Evolutionary conservation across 2,113 vertebrate species (phyloP), one percentile per base, ranked within the genome.

Genomic region (Sander lucioperca): DNA sequence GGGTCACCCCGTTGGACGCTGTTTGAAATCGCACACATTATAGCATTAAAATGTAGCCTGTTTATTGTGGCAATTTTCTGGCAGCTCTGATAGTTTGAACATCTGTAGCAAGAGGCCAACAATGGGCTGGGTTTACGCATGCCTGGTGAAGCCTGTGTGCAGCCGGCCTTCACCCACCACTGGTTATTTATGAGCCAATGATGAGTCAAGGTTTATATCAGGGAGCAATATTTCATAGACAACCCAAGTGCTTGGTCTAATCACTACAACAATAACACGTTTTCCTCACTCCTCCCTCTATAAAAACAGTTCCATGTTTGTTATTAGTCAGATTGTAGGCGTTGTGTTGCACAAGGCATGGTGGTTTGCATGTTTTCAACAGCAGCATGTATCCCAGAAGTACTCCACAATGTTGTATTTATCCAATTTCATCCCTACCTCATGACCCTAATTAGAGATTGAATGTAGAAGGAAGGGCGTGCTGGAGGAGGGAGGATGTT

Each of bases 161-260:
- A 77, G 75, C 48, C 81, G 74, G 84, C 90, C 80, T 90, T 89
- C 87, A 77, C 69, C 88, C 84, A 73, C 85, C 30, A 47, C 79
- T 76, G 56, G 72, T 91, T 91, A 87, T 92, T 91, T 90, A 91
- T 78, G 85, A 92, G 76, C 63, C 78, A 54, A 76, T 89, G 90
- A 92, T 90, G 89, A 94, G 88, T 91, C 88, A 85, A 89, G 84
- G 86, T 91, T 91, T 88, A 84, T 85, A 89, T 83, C 82, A 71
- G 79, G 80, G 76, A 79, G 85, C 58, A 21, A 71, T 87, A 80
- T 84, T 89, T 90, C 82, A 88, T 54, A 59, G 57, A 23, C 48
- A 21, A 39, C 36, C 23, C 33, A 36, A 10, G 48, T 57, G 69
- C 74, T 74, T 16, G 18, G 39, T 78, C 54, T 73, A 27, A 54